These are phyloP conservation scores for Drosophila fungiperda DNA, from an alignment of 2,888 invertebrate species.

Conservation along the genomic window DNA sequence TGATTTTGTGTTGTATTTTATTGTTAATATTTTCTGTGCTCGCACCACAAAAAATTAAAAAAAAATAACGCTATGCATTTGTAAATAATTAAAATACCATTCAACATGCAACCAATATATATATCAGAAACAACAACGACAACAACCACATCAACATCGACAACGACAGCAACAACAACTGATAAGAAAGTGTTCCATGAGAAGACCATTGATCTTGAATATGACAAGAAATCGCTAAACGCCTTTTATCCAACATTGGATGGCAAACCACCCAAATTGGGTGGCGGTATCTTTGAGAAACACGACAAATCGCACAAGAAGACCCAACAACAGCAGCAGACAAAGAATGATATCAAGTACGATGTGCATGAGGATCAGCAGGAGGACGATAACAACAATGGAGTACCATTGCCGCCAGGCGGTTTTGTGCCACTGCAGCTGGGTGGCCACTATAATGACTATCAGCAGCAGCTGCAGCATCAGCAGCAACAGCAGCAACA, in stretches of 20 bases:
- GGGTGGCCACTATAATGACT: slow-evolving; percentile 80
- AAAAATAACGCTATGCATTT: slow-evolving; percentile 77
- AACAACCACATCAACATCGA: slow-evolving; percentile 53
- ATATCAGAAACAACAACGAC: slow-evolving; percentile 62
- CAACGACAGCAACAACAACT: slow-evolving; percentile 40
- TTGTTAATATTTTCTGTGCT: slow-evolving; percentile 55
- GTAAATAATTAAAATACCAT: slow-evolving; percentile 76
- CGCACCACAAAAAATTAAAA: slow-evolving; percentile 17
- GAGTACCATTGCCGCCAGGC: slow-evolving; percentile 57
- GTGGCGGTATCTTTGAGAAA: slow-evolving; percentile 68
- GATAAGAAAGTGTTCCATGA: slow-evolving; percentile 34
- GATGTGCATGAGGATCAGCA: slow-evolving; percentile 80
- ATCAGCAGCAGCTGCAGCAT: slow-evolving; percentile 77
- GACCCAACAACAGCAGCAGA: slow-evolving; percentile 61
- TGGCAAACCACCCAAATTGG: slow-evolving; percentile 83
- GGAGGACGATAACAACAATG: slow-evolving; percentile 66
- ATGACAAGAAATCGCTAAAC: slow-evolving; percentile 69
- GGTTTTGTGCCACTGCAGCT: slow-evolving; percentile 85
- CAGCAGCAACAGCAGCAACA: slow-evolving; percentile 49
- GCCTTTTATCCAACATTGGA: slow-evolving; percentile 85
- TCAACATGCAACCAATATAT: slow-evolving; percentile 66
- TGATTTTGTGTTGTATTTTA: slow-evolving; percentile 47
- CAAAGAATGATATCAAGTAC: slow-evolving; percentile 83
- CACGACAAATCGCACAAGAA: slow-evolving; percentile 81
- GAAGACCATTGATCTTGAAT: slow-evolving; percentile 50